Evolutionary conservation across 2,888 invertebrate genomes (phyloP), one percentile per base, ranked within the genome.

Genomic region (Sturmia bella): DNA sequence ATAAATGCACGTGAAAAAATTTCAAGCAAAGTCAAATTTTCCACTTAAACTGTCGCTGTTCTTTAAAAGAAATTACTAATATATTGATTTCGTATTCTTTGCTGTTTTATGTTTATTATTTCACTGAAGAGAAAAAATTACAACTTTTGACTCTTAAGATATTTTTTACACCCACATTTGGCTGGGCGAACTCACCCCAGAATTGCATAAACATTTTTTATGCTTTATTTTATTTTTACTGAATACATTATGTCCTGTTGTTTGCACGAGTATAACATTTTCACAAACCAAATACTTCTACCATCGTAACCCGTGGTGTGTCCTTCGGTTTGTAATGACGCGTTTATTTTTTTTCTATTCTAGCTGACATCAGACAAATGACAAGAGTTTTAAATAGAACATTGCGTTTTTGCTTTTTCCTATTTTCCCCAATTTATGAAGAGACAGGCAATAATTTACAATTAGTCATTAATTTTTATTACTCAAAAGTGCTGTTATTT

Each of bases 401-500:
- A 32, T 32, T 32, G 5, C 4, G 6, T 37, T 19, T 43, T 54
- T 43, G 11, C n/a, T n/a, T 19, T 15, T 12, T 68, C 15, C 27
- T 13, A 15, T 24, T 21, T 24, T 17, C 13, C 24, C 13, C 12
- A 63, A 43, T 74, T 64, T 74, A 76, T 69, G 59, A 45, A 24
- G 68, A 61, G 17, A 52, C 68, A 68, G n/a, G 68, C 68, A 52
- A 61, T 68, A 68, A 57, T 61, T 76, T 54, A 61, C 76, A 68
- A 45, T 61, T 52, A 61, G 45, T 54, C 32, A 37, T 69, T 76
- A 61, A 61, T 76, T 68, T 69, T 76, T 76, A 76, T 68, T 75
- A 57, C 27, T 73, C 12, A 21, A n/a, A 63, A 63, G 39, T 41
- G 41, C 57, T 48, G 32, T n/a, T 41, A 17, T 27, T 50, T 50